Evolutionary conservation across 1,140 invertebrate species (phyloP), one percentile per base, ranked within the genome.

Genomic region (Trichoplusia ni): DNA sequence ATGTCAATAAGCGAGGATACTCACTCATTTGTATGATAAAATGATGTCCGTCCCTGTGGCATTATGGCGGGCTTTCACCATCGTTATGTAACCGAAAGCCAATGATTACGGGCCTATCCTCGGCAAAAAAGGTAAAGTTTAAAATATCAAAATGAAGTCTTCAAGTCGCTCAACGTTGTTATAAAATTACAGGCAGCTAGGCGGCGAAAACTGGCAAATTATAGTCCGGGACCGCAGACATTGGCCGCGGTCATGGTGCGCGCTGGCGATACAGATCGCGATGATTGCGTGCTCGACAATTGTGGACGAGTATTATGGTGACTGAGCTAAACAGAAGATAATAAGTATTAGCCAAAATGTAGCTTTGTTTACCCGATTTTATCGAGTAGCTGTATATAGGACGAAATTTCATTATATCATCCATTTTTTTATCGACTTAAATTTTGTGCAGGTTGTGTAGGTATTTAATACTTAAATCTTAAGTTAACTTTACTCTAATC

Each of bases 161-260:
- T 84, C 67, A 77, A 75, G 62, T 67, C n/a, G 54, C 37, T 64
- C 40, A 42, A 67, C 47, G 67, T 79, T 73, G 73, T 79, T 82
- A 71, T 67, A 69, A 85, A 85, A 87, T 82, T 80, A 82, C 75
- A 73, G 71, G 74, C 75, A 79, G 73, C 79, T 82, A 82, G 78
- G 73, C 76, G 72, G 73, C 67, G 73, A 81, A 81, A 81, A 80
- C 71, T 80, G 81, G 81, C 69, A 87, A 89, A 87, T 87, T 89
- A 86, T 80, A 86, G 82, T 82, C 58, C 37, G 49, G 44, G 47
- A 71, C 74, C 77, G 67, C 74, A 76, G 65, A 63, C 64, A 65
- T 71, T 67, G 67, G 69, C 62, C 65, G 70, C 54, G 70, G 75
- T 66, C 65, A 75, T 31, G 59, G 27, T 60, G 37, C 31, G 14